Conservation (phyloP, 2,888 invertebrate species). For the Dorcus parallelipipedus region DNA sequence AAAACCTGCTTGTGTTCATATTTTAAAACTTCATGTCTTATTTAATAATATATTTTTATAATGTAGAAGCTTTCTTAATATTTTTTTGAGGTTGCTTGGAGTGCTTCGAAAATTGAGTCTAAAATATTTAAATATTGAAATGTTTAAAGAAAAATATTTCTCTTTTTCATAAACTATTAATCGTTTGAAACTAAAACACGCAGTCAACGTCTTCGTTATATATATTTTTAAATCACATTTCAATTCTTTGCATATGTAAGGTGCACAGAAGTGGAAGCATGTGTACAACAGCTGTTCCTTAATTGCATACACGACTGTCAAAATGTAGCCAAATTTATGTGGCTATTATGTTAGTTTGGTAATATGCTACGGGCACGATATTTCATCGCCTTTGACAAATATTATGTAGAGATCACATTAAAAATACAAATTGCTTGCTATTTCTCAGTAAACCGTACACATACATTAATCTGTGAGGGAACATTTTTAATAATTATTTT, state of each 20-base stretch:
- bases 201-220: background rate
- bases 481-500: too few relatives aligned
- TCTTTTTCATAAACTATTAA: too few relatives aligned
- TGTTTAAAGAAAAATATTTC: too few relatives aligned
- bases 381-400: background rate
- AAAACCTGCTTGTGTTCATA: too few relatives aligned
- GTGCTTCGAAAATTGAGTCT: too few relatives aligned
- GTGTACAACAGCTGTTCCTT: conserved; percentile 22
- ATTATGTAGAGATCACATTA: background rate
- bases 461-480: too few relatives aligned
- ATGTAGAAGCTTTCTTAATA: too few relatives aligned
- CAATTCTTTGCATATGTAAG: conserved; percentile 12
- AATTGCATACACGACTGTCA: conserved; percentile 23
- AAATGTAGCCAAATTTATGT: conserved; percentile 23
- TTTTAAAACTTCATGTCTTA: too few relatives aligned
- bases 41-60: too few relatives aligned
- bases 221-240: conserved; percentile 11
- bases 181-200: too few relatives aligned
- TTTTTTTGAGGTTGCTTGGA: too few relatives aligned
- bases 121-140: too few relatives aligned
- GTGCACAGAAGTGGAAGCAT: conserved; percentile 14
- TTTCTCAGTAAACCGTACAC: background rate
- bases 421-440: background rate
- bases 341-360: conserved; percentile 9
- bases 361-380: conserved; percentile 1